Conservation (phyloP, 2,888 invertebrate genomes). For the Aspidiotus rigidus region DNA sequence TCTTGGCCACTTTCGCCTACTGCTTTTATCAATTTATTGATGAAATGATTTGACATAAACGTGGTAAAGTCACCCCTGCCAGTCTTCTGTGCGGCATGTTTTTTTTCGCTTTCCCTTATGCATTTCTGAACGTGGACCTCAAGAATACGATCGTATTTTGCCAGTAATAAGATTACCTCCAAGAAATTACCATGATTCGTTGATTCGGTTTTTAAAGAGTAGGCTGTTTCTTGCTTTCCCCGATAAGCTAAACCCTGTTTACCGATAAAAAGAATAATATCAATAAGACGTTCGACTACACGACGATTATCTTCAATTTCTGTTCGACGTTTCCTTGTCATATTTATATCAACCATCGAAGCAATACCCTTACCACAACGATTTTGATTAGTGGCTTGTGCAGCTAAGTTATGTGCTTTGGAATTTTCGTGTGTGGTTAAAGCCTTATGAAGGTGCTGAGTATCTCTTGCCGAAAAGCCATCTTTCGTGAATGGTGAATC, state of each 20-base stretch:
- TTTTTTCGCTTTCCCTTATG: conserved; percentile 17
- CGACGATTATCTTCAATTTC: conserved; percentile 8
- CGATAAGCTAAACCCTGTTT: conserved; percentile 24
- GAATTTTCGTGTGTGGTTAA: neutral
- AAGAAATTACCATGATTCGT: conserved; percentile 28
- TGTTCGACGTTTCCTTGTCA: conserved; percentile 9
- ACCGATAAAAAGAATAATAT: conserved; percentile 23
- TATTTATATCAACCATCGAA: neutral
- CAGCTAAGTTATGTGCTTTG: neutral
- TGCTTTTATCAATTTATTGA: conserved; percentile 32
- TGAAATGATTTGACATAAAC: conserved; percentile 33
- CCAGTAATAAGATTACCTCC: conserved; percentile 14
- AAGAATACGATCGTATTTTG: conserved; percentile 16
- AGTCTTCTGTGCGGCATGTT: conserved; percentile 8
- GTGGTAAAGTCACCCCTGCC: conserved; percentile 32
- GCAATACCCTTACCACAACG: conserved; percentile 1
- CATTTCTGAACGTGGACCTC: conserved; percentile 12
- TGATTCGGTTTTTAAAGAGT: conserved; percentile 11
- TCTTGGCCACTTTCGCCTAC: conserved; percentile 24
- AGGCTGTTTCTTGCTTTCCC: conserved; percentile 20
- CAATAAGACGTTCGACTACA: conserved; percentile 18
- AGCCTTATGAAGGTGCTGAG: neutral
- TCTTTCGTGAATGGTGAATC: conserved; percentile 4
- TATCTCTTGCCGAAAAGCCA: conserved; percentile 2
- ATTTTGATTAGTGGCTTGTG: conserved; percentile 1